phyloP scores from a whole-genome alignment of 2,797 vertebrate species.

The Tarsius wallacei region DNA sequence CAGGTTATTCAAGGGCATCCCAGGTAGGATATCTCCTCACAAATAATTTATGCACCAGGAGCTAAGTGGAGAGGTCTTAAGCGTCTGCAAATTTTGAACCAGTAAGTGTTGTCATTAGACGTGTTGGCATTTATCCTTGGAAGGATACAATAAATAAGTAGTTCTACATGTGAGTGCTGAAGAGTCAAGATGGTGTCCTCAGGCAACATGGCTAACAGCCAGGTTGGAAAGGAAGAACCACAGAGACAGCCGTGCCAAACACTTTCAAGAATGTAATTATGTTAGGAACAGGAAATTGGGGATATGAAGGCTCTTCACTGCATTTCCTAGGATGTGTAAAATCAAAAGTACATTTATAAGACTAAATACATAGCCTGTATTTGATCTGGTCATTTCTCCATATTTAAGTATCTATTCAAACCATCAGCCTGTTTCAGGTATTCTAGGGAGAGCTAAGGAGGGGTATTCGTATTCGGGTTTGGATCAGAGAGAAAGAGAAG shows the following conservation, averaged over 20 bases:
- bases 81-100: conserved; percentile 14
- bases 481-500: neutral
- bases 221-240: conserved; percentile 8
- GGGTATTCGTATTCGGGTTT: neutral
- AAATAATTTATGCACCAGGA: neutral
- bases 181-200: conserved; percentile 37
- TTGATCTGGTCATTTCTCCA: neutral
- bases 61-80: neutral
- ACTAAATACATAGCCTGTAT: neutral
- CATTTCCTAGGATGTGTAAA: neutral
- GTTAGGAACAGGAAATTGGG: neutral
- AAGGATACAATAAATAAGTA: conserved; percentile 64
- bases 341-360: neutral
- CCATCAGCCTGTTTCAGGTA: neutral
- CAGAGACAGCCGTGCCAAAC: neutral
- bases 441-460: conserved; percentile 21
- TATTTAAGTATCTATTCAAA: conserved; percentile 19
- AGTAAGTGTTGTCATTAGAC: conserved; percentile 29
- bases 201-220: conserved; percentile 20
- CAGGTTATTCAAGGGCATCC: neutral
- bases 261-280: conserved; percentile 43
- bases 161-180: conserved; percentile 20
- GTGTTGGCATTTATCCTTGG: neutral
- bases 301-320: neutral
- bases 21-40: neutral